A percentile compares a stretch with the other conserved stretches of the same genome.
Evolutionary conservation across 1,140 invertebrate species (phyloP).

Genomic region (Thaumatotibia leucotreta): DNA sequence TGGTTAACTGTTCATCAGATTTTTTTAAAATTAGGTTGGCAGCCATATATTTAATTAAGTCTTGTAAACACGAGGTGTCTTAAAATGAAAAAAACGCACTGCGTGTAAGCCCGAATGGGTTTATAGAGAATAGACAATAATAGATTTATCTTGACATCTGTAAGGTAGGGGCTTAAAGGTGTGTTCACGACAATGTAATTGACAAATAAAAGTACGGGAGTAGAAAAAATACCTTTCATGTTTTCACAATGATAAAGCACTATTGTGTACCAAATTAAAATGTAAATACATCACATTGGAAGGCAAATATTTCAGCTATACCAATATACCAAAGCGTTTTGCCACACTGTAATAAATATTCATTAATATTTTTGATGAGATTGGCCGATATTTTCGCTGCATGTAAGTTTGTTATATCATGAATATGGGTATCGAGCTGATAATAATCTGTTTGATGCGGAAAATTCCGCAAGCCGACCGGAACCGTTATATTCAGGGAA

Average conservation of each 20-base stretch:
- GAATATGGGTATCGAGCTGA: conserved; percentile 9
- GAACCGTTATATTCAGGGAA: neutral
- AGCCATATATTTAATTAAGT: no score
- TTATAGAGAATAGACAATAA: no score
- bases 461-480: neutral
- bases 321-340: neutral
- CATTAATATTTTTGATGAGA: conserved; percentile 12
- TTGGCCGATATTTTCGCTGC: neutral
- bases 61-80: no score
- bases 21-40: no score
- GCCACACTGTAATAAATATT: conserved; percentile 3
- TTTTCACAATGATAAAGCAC: no score
- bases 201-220: no score
- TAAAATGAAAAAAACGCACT: no score
- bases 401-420: conserved; percentile 9
- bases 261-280: neutral
- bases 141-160: no score
- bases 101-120: no score
- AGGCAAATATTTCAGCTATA: neutral
- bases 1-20: no score
- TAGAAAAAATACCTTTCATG: neutral
- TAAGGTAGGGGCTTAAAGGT: no score
- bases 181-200: no score
- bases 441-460: conserved; percentile 14
- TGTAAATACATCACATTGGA: neutral